phyloP scores from a whole-genome alignment of 2,888 invertebrate species.

The Sesamia inferens region DNA sequence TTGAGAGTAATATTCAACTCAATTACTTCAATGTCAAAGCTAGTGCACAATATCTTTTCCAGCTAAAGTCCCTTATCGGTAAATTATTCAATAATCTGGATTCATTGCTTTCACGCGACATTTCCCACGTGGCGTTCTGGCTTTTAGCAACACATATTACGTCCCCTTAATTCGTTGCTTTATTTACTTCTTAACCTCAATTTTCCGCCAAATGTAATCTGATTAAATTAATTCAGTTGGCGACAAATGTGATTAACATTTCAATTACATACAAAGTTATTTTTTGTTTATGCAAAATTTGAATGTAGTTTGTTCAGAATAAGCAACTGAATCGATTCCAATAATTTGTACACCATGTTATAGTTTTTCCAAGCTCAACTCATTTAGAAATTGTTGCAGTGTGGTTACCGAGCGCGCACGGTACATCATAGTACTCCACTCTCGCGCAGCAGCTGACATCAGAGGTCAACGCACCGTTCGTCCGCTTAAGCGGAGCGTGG shows the following conservation, averaged over 20 bases:
- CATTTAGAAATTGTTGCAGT: too few relatives aligned
- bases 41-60: neutral
- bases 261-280: constrained; percentile 13
- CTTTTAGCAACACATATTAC: constrained; percentile 45
- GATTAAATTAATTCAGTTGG: constrained; percentile 34
- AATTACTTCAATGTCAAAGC: constrained; percentile 7
- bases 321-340: too few relatives aligned
- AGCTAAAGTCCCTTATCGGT: constrained; percentile 10
- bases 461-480: too few relatives aligned
- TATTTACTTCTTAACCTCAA: constrained; percentile 36
- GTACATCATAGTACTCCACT: too few relatives aligned
- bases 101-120: constrained; percentile 28
- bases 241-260: constrained; percentile 39
- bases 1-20: neutral
- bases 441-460: too few relatives aligned
- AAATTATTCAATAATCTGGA: constrained; percentile 39
- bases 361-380: too few relatives aligned
- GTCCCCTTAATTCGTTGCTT: constrained; percentile 25
- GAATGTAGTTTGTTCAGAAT: too few relatives aligned
- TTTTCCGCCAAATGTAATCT: constrained; percentile 29
- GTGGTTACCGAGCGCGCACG: too few relatives aligned
- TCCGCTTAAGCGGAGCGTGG: too few relatives aligned
- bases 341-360: too few relatives aligned
- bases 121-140: constrained; percentile 35
- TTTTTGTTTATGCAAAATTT: too few relatives aligned